These are phyloP conservation scores for Orientallactaga sibirica DNA, from an alignment of 2,797 vertebrate species.

Conservation along the genomic window DNA sequence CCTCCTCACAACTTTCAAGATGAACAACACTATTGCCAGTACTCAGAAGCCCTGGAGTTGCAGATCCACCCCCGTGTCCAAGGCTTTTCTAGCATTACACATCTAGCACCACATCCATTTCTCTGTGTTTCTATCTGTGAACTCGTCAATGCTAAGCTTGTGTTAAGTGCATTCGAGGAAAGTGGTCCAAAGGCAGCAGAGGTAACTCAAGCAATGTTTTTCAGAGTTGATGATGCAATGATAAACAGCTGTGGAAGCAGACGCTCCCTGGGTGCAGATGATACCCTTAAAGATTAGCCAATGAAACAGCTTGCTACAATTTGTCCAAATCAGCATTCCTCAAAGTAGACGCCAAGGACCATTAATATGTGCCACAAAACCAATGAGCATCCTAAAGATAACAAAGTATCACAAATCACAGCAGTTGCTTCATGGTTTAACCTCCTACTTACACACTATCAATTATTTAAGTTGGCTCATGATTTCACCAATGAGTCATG, in stretches of 20 bases:
- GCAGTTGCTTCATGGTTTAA: not conserved
- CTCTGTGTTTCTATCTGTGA: not conserved
- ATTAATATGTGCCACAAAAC: not conserved
- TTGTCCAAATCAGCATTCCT: constrained; percentile 34
- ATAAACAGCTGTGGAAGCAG: not conserved
- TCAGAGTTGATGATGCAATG: not conserved
- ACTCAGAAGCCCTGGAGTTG: not conserved
- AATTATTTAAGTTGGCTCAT: not conserved
- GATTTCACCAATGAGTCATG: not conserved
- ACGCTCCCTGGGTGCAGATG: not conserved
- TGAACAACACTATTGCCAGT: not conserved
- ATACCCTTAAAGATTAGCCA: not conserved
- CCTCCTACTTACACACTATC: not conserved
- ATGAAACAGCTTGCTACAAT: not conserved
- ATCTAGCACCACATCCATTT: not conserved
- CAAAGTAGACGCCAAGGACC: not conserved
- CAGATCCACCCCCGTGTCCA: accelerated
- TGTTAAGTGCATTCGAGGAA: not conserved
- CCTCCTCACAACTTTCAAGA: not conserved
- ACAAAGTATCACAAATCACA: not conserved
- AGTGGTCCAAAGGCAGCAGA: not conserved
- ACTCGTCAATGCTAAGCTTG: not conserved
- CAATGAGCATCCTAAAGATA: constrained; percentile 11
- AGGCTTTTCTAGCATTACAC: not conserved
- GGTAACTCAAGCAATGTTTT: not conserved